Conservation (phyloP, 2,113 vertebrate genomes). For the Mola mola region DNA sequence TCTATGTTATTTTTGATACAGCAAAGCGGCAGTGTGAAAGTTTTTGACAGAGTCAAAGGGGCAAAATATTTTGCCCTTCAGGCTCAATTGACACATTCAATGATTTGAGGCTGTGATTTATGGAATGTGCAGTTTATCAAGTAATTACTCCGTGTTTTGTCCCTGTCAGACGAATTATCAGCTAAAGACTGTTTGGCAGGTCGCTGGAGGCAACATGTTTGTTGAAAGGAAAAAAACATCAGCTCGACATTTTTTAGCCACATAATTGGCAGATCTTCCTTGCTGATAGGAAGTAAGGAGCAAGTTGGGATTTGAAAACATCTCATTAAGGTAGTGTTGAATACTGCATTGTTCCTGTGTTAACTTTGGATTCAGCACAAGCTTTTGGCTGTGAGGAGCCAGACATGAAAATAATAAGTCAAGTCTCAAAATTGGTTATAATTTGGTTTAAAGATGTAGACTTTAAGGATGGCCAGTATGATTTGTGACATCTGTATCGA, state of each 20-base stretch:
- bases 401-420: constrained; percentile 16
- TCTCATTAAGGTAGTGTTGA: constrained; percentile 32
- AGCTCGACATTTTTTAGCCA: constrained; percentile 4
- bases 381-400: background rate
- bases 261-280: constrained; percentile 18
- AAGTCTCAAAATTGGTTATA: constrained; percentile 17
- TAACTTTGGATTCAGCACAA: constrained; percentile 17
- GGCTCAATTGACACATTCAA: background rate
- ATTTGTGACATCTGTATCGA: no score
- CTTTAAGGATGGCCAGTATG: background rate
- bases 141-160: background rate
- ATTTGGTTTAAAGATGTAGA: background rate
- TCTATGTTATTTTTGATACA: constrained; percentile 46
- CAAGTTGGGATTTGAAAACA: constrained; percentile 26
- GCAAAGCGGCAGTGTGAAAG: constrained; percentile 7
- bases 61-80: background rate
- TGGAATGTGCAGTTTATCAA: background rate
- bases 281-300: constrained; percentile 43
- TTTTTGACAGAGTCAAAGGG: constrained; percentile 5
- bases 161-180: background rate
- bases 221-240: constrained; percentile 1
- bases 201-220: background rate
- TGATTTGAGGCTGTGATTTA: background rate
- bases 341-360: constrained; percentile 27
- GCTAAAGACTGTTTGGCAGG: background rate